Conservation (phyloP, 2,113 vertebrate species). For the Corythornis madagascariensis region DNA sequence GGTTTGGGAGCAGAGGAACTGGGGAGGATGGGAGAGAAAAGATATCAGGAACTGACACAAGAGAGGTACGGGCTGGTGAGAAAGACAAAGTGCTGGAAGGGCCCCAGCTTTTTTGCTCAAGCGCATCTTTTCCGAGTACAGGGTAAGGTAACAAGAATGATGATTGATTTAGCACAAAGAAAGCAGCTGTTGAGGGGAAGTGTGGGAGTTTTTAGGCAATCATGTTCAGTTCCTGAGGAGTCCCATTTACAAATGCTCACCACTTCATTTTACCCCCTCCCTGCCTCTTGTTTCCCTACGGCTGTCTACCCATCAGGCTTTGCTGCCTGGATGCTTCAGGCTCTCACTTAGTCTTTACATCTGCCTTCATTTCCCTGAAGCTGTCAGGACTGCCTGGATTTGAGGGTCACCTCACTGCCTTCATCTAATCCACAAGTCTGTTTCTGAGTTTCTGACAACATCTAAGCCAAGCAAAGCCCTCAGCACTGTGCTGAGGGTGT, state of each 20-base stretch:
- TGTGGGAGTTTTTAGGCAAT: conserved; percentile 18
- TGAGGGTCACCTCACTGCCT: neutral
- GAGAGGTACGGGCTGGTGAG: neutral
- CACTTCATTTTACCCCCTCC: neutral
- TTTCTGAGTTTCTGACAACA: neutral
- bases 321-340: neutral
- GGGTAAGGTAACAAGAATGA: conserved; percentile 46
- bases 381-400: neutral
- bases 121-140: neutral
- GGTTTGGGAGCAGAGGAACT: neutral
- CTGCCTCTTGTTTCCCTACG: neutral
- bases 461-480: neutral
- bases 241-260: conserved; percentile 17
- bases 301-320: neutral
- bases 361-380: neutral
- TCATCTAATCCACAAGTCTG: neutral
- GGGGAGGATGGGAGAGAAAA: neutral
- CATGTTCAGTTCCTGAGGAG: conserved; percentile 7
- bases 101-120: neutral
- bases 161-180: conserved; percentile 57
- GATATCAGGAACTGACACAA: accelerated
- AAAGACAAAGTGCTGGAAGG: neutral
- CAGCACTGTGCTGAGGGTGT: neutral
- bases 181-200: conserved; percentile 43
- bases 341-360: neutral